A percentile compares a stretch with the other conserved stretches of the same genome.
These are phyloP conservation scores for Idaea straminata DNA, from an alignment of 2,888 invertebrate species.

Conservation along the genomic window DNA sequence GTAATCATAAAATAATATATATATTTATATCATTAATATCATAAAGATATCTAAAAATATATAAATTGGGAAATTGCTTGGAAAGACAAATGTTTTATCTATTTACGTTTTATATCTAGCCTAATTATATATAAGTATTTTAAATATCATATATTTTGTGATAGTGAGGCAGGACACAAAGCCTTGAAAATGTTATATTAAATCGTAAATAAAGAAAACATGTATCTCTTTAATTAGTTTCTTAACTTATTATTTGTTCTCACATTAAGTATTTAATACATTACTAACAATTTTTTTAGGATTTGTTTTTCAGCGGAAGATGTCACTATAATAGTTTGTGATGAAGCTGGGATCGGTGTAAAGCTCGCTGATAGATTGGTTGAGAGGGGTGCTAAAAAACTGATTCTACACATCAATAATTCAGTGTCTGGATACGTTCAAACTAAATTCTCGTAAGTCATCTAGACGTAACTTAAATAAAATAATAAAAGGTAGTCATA, in stretches of 20 bases:
- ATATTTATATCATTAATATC: neutral
- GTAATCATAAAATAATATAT: constrained; percentile 20
- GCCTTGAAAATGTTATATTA: too few species aligned
- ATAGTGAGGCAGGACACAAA: too few species aligned
- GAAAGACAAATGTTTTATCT: too few species aligned
- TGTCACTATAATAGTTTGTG: constrained; percentile 37
- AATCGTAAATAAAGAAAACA: too few species aligned
- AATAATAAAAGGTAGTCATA: too few species aligned
- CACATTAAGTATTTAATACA: neutral
- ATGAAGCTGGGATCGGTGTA: constrained; percentile 33
- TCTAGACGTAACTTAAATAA: neutral
- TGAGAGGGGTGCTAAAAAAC: constrained; percentile 36
- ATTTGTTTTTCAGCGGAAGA: constrained; percentile 32
- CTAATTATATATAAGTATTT: too few species aligned
- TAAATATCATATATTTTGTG: too few species aligned
- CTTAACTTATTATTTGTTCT: too few species aligned
- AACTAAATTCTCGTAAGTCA: constrained; percentile 37
- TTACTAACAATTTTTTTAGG: constrained; percentile 25
- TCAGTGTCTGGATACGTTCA: constrained; percentile 35
- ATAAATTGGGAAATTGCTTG: neutral
- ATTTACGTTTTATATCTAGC: too few species aligned
- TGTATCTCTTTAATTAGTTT: too few species aligned
- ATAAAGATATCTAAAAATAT: neutral
- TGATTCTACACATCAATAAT: constrained; percentile 32
- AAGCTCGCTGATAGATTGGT: constrained; percentile 39